Conservation (phyloP, 2,888 invertebrate genomes). For the Galerucella pusilla region DNA sequence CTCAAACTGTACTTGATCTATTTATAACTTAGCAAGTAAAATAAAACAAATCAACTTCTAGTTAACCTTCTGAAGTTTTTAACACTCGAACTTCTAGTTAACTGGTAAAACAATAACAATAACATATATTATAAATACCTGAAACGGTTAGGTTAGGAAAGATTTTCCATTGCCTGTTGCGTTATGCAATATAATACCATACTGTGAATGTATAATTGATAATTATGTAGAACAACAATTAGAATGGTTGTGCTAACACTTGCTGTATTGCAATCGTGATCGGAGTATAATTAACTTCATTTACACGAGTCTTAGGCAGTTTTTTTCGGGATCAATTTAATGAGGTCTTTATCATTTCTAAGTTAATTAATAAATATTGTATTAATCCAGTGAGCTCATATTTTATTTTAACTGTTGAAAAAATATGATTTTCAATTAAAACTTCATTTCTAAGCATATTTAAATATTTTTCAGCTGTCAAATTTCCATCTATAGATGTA, state of each 20-base stretch:
- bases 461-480: no score
- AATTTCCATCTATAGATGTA: no score
- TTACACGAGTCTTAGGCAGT: not conserved
- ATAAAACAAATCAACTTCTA: not conserved
- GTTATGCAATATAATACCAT: conserved; percentile 35
- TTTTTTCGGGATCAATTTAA: not conserved
- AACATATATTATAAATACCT: conserved; percentile 35
- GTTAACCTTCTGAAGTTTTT: conserved; percentile 9
- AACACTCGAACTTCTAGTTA: not conserved
- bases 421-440: no score
- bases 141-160: conserved; percentile 35
- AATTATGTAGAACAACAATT: conserved; percentile 38
- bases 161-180: conserved; percentile 29
- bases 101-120: conserved; percentile 28
- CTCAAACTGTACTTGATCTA: not conserved
- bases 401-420: no score
- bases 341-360: not conserved
- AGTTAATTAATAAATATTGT: not conserved
- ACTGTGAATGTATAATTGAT: conserved; percentile 35
- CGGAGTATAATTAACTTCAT: conserved; percentile 16
- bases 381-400: no score
- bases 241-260: conserved; percentile 36
- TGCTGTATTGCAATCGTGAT: conserved; percentile 19
- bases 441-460: no score
- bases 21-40: not conserved